These are phyloP conservation scores for Chalcosyrphus nemorum DNA, from an alignment of 2,888 invertebrate genomes.

Conservation along the genomic window DNA sequence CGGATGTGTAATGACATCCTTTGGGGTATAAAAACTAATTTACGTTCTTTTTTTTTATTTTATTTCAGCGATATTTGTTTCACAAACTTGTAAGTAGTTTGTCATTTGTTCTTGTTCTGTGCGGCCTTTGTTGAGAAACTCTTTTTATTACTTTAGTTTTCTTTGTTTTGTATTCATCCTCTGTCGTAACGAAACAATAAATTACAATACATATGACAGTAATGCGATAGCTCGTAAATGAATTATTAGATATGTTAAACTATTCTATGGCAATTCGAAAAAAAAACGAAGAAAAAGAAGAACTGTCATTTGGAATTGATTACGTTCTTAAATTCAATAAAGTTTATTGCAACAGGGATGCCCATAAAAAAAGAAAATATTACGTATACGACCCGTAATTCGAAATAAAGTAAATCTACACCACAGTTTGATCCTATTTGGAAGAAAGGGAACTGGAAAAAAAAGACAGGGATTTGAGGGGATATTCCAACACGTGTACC, in stretches of 20 bases:
- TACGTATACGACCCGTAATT: conserved; percentile 9
- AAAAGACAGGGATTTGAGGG: neutral
- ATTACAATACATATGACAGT: conserved; percentile 11
- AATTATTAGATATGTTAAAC: conserved; percentile 21
- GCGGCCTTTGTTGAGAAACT: neutral
- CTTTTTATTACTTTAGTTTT: neutral
- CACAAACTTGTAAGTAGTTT: neutral
- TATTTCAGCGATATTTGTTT: neutral
- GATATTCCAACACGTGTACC: neutral
- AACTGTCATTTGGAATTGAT: neutral
- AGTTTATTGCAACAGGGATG: neutral
- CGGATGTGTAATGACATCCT: neutral
- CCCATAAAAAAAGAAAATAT: neutral
- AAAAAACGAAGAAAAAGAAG: too few species aligned
- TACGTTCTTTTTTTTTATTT: neutral
- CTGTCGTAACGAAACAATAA: neutral
- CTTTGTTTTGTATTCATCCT: neutral
- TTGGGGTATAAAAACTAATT: conserved; percentile 1
- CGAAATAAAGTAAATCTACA: neutral
- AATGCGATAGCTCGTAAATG: conserved; percentile 11
- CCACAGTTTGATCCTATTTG: neutral
- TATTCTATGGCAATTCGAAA: neutral
- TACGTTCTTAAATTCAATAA: neutral
- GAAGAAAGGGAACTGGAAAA: neutral
- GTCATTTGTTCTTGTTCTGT: neutral